Evolutionary conservation across 2,888 invertebrate genomes (phyloP).

Genomic region (Aelia acuminata): DNA sequence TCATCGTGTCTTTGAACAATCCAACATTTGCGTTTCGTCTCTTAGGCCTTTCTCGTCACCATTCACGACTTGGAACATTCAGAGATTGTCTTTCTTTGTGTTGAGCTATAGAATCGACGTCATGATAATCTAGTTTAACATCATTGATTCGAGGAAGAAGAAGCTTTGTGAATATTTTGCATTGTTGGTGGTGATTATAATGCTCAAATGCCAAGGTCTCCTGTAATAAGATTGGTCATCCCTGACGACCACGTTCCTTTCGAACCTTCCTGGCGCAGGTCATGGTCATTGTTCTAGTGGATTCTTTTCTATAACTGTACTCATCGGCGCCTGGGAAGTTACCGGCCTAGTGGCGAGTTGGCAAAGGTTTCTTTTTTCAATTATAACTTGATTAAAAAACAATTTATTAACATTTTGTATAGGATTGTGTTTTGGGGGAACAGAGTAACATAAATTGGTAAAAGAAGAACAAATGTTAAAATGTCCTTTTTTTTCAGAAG

Average conservation of each 20-base stretch:
- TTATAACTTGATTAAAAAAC: background rate
- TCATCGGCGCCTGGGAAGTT: background rate
- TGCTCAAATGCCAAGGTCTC: background rate
- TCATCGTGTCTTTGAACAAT: background rate
- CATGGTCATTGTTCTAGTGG: background rate
- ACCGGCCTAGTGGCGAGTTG: background rate
- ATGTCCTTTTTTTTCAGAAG: too few species aligned
- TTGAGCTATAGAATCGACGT: background rate
- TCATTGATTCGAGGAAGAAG: too few species aligned
- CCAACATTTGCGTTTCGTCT: background rate
- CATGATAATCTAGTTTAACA: too few species aligned
- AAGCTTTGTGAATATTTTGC: background rate
- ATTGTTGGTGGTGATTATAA: background rate
- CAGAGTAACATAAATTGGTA: too few species aligned
- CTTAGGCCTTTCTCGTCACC: constrained; percentile 1
- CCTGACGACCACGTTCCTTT: background rate
- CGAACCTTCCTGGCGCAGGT: background rate
- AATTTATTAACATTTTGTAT: too few species aligned
- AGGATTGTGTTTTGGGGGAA: too few species aligned
- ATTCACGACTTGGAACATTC: background rate
- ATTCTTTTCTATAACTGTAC: background rate
- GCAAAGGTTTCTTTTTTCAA: background rate
- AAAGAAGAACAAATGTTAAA: too few species aligned
- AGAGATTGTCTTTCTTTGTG: background rate
- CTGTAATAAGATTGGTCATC: background rate